Conservation (phyloP, 2,797 vertebrate species). For the Myotis vivesi region DNA sequence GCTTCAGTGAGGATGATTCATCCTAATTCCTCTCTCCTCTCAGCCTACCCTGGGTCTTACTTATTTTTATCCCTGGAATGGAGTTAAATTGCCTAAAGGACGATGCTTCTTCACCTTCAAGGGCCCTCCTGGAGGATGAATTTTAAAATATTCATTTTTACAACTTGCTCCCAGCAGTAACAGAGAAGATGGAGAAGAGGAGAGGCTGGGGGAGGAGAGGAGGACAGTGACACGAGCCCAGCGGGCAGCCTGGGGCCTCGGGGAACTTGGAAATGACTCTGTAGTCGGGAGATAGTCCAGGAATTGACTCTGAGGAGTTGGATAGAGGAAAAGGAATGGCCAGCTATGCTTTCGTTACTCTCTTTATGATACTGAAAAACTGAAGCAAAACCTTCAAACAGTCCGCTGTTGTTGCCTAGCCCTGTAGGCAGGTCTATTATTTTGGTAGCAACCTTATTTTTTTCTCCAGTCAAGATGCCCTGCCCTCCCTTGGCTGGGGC, state of each 20-base stretch:
- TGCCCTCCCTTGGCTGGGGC: not conserved
- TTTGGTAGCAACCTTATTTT: not conserved
- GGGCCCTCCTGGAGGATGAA: conserved; percentile 67
- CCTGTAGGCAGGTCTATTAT: not conserved
- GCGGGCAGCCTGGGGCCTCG: not conserved
- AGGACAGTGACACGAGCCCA: not conserved
- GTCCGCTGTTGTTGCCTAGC: not conserved
- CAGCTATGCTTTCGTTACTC: accelerated
- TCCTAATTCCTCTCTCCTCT: conserved; percentile 69
- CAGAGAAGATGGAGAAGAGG: not conserved
- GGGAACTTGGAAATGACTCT: not conserved
- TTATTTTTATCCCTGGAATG: conserved; percentile 77
- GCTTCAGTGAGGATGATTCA: conserved; percentile 57
- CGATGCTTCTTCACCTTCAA: conserved; percentile 58
- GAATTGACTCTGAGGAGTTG: not conserved
- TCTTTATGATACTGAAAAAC: not conserved
- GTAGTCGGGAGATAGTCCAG: not conserved
- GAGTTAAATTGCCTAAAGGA: conserved; percentile 61
- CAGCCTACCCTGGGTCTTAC: conserved; percentile 67
- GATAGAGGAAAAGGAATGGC: not conserved
- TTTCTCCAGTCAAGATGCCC: not conserved
- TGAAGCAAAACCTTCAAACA: not conserved
- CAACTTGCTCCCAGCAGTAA: conserved; percentile 52
- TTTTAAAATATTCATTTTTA: conserved; percentile 71
- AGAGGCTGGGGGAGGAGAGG: not conserved